Conservation (phyloP, 2,113 vertebrate species). For the Dasyornis broadbenti region DNA sequence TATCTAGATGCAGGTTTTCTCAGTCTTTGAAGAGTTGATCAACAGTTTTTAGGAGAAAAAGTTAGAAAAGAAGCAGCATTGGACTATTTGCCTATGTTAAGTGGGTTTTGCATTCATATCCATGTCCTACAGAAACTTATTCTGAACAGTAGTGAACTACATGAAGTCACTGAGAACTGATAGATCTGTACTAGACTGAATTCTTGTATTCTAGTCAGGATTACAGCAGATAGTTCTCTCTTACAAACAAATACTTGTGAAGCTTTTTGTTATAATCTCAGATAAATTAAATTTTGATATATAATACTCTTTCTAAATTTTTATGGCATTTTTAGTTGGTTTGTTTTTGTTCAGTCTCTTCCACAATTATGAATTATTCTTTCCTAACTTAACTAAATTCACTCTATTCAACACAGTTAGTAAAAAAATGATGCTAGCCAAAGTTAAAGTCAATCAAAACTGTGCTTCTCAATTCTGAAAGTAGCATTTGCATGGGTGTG, state of each 20-base stretch:
- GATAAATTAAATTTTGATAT: neutral
- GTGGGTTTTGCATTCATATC: neutral
- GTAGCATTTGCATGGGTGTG: neutral
- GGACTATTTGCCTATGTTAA: neutral
- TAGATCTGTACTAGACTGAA: neutral
- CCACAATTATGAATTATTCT: neutral
- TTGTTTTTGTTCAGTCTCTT: neutral
- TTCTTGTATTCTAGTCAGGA: neutral
- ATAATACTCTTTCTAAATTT: neutral
- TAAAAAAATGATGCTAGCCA: fast-evolving
- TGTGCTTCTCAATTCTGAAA: neutral
- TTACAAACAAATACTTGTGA: neutral
- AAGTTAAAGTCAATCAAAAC: neutral
- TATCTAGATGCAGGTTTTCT: neutral
- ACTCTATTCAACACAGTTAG: neutral
- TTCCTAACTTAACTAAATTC: neutral
- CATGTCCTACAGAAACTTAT: neutral
- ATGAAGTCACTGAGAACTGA: neutral
- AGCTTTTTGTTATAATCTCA: neutral
- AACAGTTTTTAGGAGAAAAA: neutral
- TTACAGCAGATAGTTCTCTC: neutral
- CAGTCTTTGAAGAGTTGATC: neutral
- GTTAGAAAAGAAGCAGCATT: neutral
- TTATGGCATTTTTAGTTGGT: neutral
- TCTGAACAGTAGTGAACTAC: neutral